Percentiles rank a stretch among this genome's conserved stretches.
phyloP scores from a whole-genome alignment of 2,888 invertebrate species.

The Apamea anceps region DNA sequence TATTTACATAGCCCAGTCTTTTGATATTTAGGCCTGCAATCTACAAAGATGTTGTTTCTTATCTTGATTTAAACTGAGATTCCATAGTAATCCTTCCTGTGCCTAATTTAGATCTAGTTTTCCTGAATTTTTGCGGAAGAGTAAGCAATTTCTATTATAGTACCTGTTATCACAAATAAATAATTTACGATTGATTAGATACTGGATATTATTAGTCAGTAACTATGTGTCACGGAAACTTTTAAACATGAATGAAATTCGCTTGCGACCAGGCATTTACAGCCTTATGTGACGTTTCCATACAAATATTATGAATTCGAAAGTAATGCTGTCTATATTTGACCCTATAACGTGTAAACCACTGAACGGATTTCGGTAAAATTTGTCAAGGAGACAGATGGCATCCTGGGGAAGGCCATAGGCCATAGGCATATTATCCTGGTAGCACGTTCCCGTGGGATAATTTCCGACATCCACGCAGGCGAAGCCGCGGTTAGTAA shows the following conservation, averaged over 20 bases:
- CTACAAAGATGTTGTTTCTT: not conserved
- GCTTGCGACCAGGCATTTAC: not conserved
- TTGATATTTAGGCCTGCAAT: not conserved
- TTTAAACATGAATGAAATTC: slow-evolving; percentile 8
- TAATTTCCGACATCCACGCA: not conserved
- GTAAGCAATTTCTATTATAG: slow-evolving; percentile 24
- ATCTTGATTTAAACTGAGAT: not conserved
- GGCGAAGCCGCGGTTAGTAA: not conserved
- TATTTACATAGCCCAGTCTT: not conserved
- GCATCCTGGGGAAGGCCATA: not conserved
- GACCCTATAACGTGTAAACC: not conserved
- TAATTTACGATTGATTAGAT: slow-evolving; percentile 33
- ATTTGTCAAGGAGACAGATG: not conserved
- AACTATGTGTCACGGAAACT: slow-evolving; percentile 4
- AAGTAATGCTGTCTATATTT: not conserved
- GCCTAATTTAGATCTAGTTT: not conserved
- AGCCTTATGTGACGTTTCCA: not conserved
- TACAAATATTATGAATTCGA: not conserved
- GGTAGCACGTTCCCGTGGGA: not conserved
- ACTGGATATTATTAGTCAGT: slow-evolving; percentile 20
- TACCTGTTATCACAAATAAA: slow-evolving; percentile 9
- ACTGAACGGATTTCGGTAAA: not conserved
- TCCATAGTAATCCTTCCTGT: not conserved
- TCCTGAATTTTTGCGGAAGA: not conserved
- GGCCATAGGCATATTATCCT: not conserved